Evolutionary conservation across 2,888 invertebrate species (phyloP).

Genomic region (Tenthredo mesomela): DNA sequence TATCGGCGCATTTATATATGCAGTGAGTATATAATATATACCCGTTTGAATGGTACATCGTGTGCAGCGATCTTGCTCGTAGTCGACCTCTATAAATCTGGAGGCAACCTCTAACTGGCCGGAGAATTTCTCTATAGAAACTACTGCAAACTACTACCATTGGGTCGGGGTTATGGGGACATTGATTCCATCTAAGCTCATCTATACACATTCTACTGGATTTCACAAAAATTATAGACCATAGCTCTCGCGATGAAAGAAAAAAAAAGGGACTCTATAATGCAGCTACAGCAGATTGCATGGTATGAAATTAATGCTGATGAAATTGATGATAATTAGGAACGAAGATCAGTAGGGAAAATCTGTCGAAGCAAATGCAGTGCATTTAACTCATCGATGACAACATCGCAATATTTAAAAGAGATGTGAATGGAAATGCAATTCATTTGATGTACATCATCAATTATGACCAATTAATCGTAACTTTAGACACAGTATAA

Average conservation of each 20-base stretch:
- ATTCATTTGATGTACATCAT: neutral
- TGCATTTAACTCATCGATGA: neutral
- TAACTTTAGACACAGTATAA: neutral
- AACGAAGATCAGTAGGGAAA: slow-evolving; percentile 16
- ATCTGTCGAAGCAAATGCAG: neutral
- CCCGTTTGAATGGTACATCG: neutral
- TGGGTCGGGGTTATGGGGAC: slow-evolving; percentile 73
- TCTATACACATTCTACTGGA: neutral
- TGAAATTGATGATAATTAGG: slow-evolving; percentile 28
- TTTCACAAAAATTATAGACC: slow-evolving; percentile 40
- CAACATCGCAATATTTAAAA: neutral
- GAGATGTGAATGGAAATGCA: neutral
- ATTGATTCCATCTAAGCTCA: slow-evolving; percentile 64
- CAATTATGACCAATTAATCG: neutral
- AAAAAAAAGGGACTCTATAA: neutral
- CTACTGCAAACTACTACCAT: slow-evolving; percentile 64
- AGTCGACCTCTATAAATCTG: slow-evolving; percentile 49
- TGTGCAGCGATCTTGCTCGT: slow-evolving; percentile 53
- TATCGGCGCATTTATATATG: neutral
- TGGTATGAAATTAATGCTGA: neutral
- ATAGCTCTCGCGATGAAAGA: neutral
- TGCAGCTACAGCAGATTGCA: neutral
- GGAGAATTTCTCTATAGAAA: slow-evolving; percentile 64
- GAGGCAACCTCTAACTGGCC: neutral
- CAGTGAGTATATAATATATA: too few species aligned